Evolutionary conservation across 2,113 vertebrate genomes (phyloP), one percentile per base, ranked within the genome.

Genomic region (Lepus timidus): DNA sequence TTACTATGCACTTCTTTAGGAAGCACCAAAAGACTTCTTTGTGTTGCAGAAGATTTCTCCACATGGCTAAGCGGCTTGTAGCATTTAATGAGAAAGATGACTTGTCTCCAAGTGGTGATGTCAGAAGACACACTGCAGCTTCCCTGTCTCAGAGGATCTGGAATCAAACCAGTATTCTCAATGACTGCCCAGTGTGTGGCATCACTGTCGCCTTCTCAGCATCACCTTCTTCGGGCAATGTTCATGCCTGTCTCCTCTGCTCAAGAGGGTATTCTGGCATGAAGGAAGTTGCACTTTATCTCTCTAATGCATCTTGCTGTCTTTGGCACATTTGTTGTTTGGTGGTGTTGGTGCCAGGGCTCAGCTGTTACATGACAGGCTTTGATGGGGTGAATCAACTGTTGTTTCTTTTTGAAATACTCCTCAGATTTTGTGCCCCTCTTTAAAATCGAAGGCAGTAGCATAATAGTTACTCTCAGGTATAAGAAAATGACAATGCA

Each of bases 321-420:
- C 55, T 39, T 70, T 95, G 95, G 93, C 83, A 93, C 55, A 52
- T 96, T 97, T 95, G 96, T 78, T 93, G 87, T 83, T 96, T 96
- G 70, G 22, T 96, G 90, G 4, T 95, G 80, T 64, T 85, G 67
- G 83, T 95, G 87, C 76, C 92, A 95, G 93, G 94, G 81, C 91
- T 97, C 92, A 67, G 91, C 97, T 96, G 96, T 97, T 97, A 97
- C 92, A 85, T 58, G 93, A 97, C 95, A 96, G 88, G 51, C 67
- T 98, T 97, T 98, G 97, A 97, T 55, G 91, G 85, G 98, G 79
- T 87, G 80, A 51, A 31, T 97, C 75, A 92, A 89, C 89, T 96
- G 55, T 73, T 85, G 19, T 90, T 71, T 90, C 88, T 97, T 93
- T 93, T 86, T 96, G 93, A 96, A 96, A 97, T 88, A 95, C 31